These are phyloP conservation scores for Coracopsis vasa DNA, from an alignment of 2,113 vertebrate species.

Conservation along the genomic window DNA sequence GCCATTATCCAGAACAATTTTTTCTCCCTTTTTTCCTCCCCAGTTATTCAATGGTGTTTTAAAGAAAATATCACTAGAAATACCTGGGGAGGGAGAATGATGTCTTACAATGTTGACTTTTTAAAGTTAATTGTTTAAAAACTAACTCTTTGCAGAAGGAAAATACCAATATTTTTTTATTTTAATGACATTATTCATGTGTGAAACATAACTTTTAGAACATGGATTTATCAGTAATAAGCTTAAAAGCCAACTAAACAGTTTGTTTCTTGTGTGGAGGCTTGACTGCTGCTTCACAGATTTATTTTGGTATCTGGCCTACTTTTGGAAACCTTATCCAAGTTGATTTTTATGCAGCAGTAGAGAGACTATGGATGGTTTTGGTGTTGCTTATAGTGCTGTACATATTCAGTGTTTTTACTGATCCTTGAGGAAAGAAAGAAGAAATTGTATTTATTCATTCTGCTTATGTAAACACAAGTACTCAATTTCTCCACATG, in stretches of 20 bases:
- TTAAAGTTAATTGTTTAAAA: neutral
- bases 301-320: neutral
- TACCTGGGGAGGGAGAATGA: neutral
- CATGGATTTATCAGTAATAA: neutral
- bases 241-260: neutral
- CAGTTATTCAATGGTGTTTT: neutral
- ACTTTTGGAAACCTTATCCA: neutral
- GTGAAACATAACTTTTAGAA: neutral
- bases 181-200: neutral
- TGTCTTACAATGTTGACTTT: neutral
- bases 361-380: neutral
- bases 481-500: neutral
- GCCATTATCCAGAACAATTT: neutral
- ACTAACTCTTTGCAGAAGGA: neutral
- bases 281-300: neutral
- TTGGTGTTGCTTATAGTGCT: neutral
- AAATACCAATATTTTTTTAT: neutral
- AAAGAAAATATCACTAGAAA: neutral
- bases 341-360: neutral
- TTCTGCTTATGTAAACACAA: neutral
- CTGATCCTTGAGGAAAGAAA: neutral
- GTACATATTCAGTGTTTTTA: neutral
- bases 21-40: rapidly evolving
- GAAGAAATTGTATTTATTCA: neutral
- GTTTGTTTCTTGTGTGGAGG: neutral